Base-by-base conservation (phyloP, 2,797 vertebrate genomes). In the Eospalax fontanierii region DNA sequence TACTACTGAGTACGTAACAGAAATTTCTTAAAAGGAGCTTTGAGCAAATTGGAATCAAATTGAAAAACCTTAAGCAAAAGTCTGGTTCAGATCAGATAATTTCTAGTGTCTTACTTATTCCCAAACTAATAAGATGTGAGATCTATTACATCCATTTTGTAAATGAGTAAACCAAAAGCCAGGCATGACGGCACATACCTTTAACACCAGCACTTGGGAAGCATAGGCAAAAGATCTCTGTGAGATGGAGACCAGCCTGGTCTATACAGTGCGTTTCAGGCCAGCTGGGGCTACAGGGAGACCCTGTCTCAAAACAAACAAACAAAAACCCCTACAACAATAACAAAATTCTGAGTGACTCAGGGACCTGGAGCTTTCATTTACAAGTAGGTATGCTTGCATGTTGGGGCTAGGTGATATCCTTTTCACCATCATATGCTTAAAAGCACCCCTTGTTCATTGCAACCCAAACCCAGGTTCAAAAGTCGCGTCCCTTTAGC, bases 41-140 rank as follows among this genome's bases (percentile, higher is more conserved):
- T 28, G 75, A 66, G 73, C 18, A 30, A 54, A 26, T 79, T 81
- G 54, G 28, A 9, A 70, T 30, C 89, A 79, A 79, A 90, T 28
- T 75, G n/a, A 19, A 93, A 93, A 91, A 57, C 19, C 14, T 57
- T 57, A 66, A 75, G 11, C 4, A n/a, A 76, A 93, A 90, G 9
- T 82, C n/a, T 40, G 84, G 30, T 80, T 71, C 59, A 50, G 9
- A 54, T 88, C 26, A 2, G 30, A 80, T 79, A 71, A 8, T 86
- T 80, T 80, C 33, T 59, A 65, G 83, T 68, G 75, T n/a, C 7
- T 94, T 66, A 86, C 78, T 85, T 63, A 43, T 46, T 18, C 28
- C 33, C 9, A 75, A 30, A 93, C 43, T n/a, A 54, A 15, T 57
- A 90, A 54, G 22, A 73, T 26, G 16, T 19, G 24, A 61, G 26